Base-by-base conservation (phyloP, 2,113 vertebrate genomes). In the Cercopithecus mona region DNA sequence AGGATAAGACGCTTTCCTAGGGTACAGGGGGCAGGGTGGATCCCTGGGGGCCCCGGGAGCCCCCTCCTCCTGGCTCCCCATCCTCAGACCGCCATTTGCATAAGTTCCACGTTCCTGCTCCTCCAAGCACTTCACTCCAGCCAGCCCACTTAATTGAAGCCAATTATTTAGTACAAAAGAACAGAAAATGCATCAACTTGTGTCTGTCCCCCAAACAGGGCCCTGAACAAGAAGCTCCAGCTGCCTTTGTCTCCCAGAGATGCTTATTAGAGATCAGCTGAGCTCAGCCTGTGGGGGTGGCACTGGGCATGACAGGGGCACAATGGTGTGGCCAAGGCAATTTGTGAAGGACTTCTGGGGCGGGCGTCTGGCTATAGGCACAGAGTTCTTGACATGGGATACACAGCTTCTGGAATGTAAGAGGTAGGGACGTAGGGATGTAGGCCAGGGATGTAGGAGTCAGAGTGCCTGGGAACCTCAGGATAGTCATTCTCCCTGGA, bases 101-200 rank as follows among this genome's bases (percentile, higher is more conserved):
- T 73, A 82, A 96, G 32, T 61, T 90, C 38, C 97, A 92, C 38
- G 89, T 95, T 83, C 82, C 80, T 38, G 3, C 20, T 57, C 68
- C 80, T 90, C 92, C 50, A 38, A 90, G 68, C n/a, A 45, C 59
- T 85, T 93, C 50, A 10, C 87, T 52, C 86, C 83, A 73, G 35
- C 83, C 97, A 59, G 57, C 96, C 96, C 95, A 97, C 93, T 98
- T 98, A 97, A 98, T 97, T 93, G 97, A 96, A 93, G 97, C 93
- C 96, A 97, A 97, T 97, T 97, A 97, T 97, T 97, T 96, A 30
- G 66, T 22, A 96, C 93, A 96, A 97, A 96, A 88, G 95, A 89
- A 92, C 92, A 89, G 94, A 95, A 87, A 89, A 50, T 6, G 64
- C 68, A 81, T 73, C 57, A 85, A 45, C 93, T 95, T 80, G 8